These are phyloP conservation scores for Psephotus haematonotus DNA, from an alignment of 2,113 vertebrate genomes.

Conservation along the genomic window DNA sequence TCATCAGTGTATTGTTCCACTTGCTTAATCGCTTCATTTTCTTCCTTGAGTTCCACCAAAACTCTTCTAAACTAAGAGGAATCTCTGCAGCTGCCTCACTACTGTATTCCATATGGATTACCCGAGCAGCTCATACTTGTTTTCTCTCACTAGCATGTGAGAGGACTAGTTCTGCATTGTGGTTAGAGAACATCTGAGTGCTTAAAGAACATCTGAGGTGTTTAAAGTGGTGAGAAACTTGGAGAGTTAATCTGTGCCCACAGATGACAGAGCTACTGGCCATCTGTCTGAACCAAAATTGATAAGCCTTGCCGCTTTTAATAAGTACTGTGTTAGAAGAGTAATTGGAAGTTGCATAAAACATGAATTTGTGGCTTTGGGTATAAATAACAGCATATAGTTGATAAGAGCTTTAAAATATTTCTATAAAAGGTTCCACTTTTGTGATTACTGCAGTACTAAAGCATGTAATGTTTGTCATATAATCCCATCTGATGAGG, in stretches of 20 bases:
- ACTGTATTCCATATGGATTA: not conserved
- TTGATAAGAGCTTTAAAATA: conserved; percentile 16
- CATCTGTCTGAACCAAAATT: not conserved
- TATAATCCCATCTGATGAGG: conserved; percentile 7
- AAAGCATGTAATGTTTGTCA: not conserved
- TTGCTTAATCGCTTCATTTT: not conserved
- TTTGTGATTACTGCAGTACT: not conserved
- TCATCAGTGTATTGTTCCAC: not conserved
- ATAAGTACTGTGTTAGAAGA: not conserved
- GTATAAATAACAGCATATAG: not conserved
- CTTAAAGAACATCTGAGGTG: not conserved
- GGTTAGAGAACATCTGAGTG: not conserved
- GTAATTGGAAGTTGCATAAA: conserved; percentile 53
- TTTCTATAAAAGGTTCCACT: conserved; percentile 25
- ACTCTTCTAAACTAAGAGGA: not conserved
- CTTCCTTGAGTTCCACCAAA: not conserved
- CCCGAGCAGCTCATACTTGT: not conserved
- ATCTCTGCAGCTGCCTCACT: not conserved
- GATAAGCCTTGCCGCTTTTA: conserved; percentile 7
- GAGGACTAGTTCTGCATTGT: not conserved
- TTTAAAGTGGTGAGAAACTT: not conserved
- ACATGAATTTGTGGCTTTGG: conserved; percentile 1
- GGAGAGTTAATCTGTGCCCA: not conserved
- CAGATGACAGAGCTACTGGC: not conserved
- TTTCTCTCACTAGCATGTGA: not conserved